A percentile compares a stretch with the other conserved stretches of the same genome.
These are phyloP conservation scores for Bubalus kerabau DNA, from an alignment of 2,113 vertebrate species.

Conservation along the genomic window DNA sequence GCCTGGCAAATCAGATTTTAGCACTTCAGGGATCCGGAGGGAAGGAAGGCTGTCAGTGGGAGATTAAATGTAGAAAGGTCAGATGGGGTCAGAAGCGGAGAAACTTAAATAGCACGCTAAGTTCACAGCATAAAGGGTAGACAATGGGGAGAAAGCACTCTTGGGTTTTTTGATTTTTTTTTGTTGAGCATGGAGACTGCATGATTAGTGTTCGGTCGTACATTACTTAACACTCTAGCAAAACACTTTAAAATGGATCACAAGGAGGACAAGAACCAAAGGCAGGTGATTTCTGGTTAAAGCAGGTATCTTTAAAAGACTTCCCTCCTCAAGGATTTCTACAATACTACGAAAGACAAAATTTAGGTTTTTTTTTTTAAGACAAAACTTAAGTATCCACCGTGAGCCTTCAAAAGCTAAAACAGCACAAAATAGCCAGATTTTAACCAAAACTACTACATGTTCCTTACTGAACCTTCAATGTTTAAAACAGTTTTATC, in stretches of 20 bases:
- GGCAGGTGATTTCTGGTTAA: not conserved
- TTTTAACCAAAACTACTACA: not conserved
- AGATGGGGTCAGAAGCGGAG: not conserved
- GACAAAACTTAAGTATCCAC: not conserved
- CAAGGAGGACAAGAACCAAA: not conserved
- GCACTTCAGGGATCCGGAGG: not conserved
- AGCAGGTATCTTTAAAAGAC: slow-evolving; percentile 5
- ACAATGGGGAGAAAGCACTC: not conserved
- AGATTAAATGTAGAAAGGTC: slow-evolving; percentile 24
- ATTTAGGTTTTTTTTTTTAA: not conserved
- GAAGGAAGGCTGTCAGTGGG: not conserved
- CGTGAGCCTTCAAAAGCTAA: not conserved
- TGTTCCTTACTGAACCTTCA: not conserved
- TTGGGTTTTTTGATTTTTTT: not conserved
- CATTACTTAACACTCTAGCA: not conserved
- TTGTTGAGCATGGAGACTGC: not conserved
- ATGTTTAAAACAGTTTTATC: not conserved
- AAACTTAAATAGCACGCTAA: not conserved
- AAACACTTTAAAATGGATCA: not conserved
- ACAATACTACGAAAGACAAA: not conserved
- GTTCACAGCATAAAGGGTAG: not conserved
- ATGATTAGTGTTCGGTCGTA: not conserved
- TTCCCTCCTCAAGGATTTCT: slow-evolving; percentile 11
- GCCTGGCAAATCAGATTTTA: not conserved
- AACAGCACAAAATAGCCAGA: not conserved